A percentile compares a stretch with the other conserved stretches of the same genome.
Conservation (phyloP, 53 echinoderm and acorn worm genomes). For the Astropecten irregularis region DNA sequence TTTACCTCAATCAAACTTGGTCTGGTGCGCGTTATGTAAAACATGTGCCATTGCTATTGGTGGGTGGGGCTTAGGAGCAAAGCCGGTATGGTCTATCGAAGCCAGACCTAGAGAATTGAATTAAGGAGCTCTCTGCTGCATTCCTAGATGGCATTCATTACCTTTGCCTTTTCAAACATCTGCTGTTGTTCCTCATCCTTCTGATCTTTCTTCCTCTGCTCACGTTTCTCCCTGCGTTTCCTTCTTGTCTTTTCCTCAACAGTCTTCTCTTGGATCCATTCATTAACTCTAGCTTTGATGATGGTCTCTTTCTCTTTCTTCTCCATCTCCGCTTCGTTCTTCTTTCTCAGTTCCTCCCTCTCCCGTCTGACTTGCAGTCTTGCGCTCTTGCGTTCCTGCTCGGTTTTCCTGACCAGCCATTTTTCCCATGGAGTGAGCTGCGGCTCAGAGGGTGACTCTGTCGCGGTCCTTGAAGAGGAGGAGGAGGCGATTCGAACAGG, state of each 20-base stretch:
- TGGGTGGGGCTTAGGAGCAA: too few relatives aligned
- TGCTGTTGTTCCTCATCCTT: conserved; percentile 46
- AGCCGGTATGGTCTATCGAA: too few relatives aligned
- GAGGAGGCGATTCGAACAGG: conserved; percentile 15
- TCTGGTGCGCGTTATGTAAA: too few relatives aligned
- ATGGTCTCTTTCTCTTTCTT: conserved; percentile 53
- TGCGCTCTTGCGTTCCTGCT: conserved; percentile 63
- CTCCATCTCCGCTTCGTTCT: conserved; percentile 55
- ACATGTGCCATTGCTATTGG: too few relatives aligned
- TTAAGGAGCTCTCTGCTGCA: too few relatives aligned
- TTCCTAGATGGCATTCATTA: too few relatives aligned
- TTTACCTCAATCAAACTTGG: too few relatives aligned
- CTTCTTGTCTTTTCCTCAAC: conserved; percentile 28
- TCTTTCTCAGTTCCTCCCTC: conserved; percentile 40
- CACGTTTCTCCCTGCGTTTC: conserved; percentile 6
- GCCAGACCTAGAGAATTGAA: too few relatives aligned
- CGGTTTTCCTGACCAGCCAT: conserved; percentile 72
- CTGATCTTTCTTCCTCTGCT: conserved; percentile 59
- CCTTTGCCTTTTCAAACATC: conserved; percentile 49
- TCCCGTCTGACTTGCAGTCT: conserved; percentile 57
- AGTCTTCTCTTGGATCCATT: conserved; percentile 66
- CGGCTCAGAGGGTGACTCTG: conserved; percentile 12
- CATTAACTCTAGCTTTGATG: conserved; percentile 47
- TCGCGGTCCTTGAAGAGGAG: conserved; percentile 30
- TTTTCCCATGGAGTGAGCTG: conserved; percentile 70